Base-by-base conservation (phyloP, 2,888 invertebrate genomes). In the Xiphydria camelus region DNA sequence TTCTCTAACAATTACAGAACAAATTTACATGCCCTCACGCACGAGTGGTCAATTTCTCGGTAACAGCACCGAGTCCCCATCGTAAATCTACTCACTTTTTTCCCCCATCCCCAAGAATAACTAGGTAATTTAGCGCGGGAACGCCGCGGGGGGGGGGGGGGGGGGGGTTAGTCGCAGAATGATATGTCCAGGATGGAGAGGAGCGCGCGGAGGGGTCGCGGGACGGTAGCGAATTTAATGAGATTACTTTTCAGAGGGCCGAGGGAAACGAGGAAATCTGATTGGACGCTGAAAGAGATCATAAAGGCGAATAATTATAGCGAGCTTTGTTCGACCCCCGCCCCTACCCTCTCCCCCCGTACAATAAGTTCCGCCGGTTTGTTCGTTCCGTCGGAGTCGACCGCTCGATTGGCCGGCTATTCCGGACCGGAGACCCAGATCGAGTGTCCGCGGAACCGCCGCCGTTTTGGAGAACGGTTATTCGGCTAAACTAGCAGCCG, bases 301-400 rank as follows among this genome's bases (percentile, higher is more conserved):
- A 67, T 68, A 66, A 68, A 68, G 61, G 63, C 58, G 60, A 64
- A 66, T 70, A 68, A 70, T 71, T 69, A 70, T 63, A 61, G 58
- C 59, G 51, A 57, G 65, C 67, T 67, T 70, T 68, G 66, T 70
- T 66, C 62, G 42, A 46, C 41, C 49, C 48, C 47, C n/a, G n/a
- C n/a, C n/a, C n/a, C n/a, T n/a, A n/a, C n/a, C n/a, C n/a, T n/a
- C n/a, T n/a, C n/a, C n/a, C n/a, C n/a, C n/a, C n/a, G n/a, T n/a
- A 57, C 59, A 55, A 56, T 57, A 55, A 31, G 32, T 21, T 39
- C 42, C 36, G 44, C n/a, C 17, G 38, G 48, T 43, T 39, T 20
- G 47, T 41, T 25, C 38, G 26, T 43, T 45, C 51, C 41, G 45
- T 45, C 38, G 42, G 18, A 18, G 12, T 34, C 32, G 35, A 18